These are phyloP conservation scores for Idris sp. DNA, from an alignment of 1,140 invertebrate species.

Conservation along the genomic window DNA sequence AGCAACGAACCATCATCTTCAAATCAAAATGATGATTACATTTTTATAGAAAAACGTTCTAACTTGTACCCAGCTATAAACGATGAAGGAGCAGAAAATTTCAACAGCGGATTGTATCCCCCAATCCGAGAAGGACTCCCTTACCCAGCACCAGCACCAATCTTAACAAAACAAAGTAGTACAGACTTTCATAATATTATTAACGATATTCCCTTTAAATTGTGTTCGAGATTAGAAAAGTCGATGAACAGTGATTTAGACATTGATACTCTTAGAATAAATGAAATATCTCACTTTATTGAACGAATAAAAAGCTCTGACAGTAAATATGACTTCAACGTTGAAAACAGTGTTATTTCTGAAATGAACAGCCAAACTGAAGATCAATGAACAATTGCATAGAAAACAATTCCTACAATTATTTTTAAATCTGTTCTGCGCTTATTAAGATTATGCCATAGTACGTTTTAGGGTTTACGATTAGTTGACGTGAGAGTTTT, in stretches of 20 bases:
- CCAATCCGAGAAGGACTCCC: constrained; percentile 38
- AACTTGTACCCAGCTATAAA: constrained; percentile 24
- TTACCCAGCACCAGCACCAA: constrained; percentile 33
- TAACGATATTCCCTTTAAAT: constrained; percentile 73
- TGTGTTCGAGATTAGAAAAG: constrained; percentile 66
- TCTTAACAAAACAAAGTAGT: constrained; percentile 52
- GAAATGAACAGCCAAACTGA: constrained; percentile 70
- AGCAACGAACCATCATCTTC: constrained; percentile 59
- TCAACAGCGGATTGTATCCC: constrained; percentile 66
- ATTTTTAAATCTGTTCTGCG: no score
- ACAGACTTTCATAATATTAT: constrained; percentile 67
- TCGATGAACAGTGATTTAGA: constrained; percentile 66
- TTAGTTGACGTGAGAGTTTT: no score
- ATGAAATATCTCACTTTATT: constrained; percentile 72
- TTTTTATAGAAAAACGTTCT: constrained; percentile 65
- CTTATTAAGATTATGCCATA: no score
- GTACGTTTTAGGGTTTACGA: no score
- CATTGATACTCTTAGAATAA: constrained; percentile 68
- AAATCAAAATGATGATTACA: constrained; percentile 65
- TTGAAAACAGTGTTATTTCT: constrained; percentile 73
- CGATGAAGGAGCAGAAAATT: constrained; percentile 5
- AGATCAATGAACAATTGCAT: constrained; percentile 6
- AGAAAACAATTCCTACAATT: no score
- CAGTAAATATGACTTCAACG: constrained; percentile 69
- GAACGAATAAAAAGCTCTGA: constrained; percentile 65